Evolutionary conservation across 1,140 invertebrate genomes (phyloP), one percentile per base, ranked within the genome.

Genomic region (Hormaphis cornu): DNA sequence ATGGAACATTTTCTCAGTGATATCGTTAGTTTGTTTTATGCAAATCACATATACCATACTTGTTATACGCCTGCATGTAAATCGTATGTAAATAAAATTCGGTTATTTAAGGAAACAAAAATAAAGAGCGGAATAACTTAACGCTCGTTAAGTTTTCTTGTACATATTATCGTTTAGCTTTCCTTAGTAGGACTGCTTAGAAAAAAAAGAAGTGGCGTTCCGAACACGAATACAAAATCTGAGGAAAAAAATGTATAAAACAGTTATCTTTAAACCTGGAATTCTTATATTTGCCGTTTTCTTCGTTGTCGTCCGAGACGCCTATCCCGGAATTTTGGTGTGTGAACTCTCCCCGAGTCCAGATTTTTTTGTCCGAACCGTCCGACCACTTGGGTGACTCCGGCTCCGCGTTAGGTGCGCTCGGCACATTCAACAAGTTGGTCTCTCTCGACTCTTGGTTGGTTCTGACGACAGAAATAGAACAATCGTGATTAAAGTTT

Each of bases 251-350:
- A 20, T 28, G 3, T 28, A n/a, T n/a, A n/a, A n/a, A 16, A n/a
- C 3, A 16, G n/a, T 18, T 9, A 5, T 53, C 30, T 53, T 30
- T 28, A 9, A 30, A 33, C 28, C 18, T 53, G 16, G 12, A 24
- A 20, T 33, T 48, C 61, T 48, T 66, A 30, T 66, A 66, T 48
- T 18, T n/a, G n/a, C n/a, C 74, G 71, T 76, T 77, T 75, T 80
- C 78, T 16, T 75, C 77, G 50, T 81, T 72, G 72, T 82, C 81
- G 8, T 58, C 52, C 9, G 81, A 81, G 8, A 83, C 83, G 3
- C 85, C 87, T 18, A 85, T 85, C 7, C 85, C 87, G 0, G 86
- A 85, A 10, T 81, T 84, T 73, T 86, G 83, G 76, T 89, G 88
- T 4, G 88, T 79, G 78, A 84, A 87, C 72, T 88, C 83, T 75